Conservation (phyloP, 2,888 invertebrate species). For the Sesia bembeciformis region DNA sequence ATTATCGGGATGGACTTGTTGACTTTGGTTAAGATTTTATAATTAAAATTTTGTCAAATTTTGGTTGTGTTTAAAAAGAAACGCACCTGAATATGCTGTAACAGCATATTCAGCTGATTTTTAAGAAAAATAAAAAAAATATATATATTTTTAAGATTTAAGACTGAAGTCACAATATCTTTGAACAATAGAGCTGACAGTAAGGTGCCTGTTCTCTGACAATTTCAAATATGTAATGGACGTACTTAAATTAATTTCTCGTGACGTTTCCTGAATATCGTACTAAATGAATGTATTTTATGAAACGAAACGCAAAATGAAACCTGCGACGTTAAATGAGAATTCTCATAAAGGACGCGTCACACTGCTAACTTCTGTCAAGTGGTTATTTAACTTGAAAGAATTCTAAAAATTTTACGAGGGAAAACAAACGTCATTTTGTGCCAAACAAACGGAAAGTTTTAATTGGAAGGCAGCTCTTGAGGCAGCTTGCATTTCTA, state of each 20-base stretch:
- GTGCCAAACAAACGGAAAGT: slow-evolving; percentile 27
- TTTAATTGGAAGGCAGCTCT: slow-evolving; percentile 35
- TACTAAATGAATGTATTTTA: not conserved
- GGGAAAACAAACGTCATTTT: slow-evolving; percentile 14
- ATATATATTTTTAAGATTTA: no score
- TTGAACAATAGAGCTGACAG: no score
- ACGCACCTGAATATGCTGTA: no score
- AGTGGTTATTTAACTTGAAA: slow-evolving; percentile 3
- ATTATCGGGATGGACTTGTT: no score
- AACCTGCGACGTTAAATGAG: not conserved
- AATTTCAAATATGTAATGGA: no score
- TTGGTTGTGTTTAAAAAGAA: no score
- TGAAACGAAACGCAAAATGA: not conserved
- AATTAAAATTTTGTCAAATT: no score
- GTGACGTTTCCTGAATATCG: not conserved
- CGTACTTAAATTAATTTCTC: not conserved
- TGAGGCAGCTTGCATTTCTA: slow-evolving; percentile 7
- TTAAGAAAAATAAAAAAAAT: no score
- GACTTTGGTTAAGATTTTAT: no score
- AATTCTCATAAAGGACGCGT: slow-evolving; percentile 5
- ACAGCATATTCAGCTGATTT: no score
- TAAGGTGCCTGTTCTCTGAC: no score
- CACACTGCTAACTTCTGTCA: not conserved
- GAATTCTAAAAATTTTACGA: not conserved
- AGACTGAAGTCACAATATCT: no score